Conservation (phyloP, 2,888 invertebrate genomes). For the Heliconius hortense region DNA sequence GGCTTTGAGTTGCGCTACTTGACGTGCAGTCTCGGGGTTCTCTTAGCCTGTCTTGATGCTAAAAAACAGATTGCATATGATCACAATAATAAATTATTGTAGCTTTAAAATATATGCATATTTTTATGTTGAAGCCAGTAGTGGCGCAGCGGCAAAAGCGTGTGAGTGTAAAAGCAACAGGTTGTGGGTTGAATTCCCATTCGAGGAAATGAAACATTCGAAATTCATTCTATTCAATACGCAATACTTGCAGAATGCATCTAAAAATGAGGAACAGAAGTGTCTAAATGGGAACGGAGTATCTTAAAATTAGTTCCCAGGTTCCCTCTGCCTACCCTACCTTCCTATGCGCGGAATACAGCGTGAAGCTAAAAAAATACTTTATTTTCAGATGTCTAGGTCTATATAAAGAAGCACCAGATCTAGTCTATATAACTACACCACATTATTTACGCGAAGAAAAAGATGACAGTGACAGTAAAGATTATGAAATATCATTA, state of each 20-base stretch:
- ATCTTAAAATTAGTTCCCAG: neutral
- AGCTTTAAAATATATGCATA: too few species aligned
- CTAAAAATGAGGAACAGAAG: neutral
- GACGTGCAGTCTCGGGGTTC: too few species aligned
- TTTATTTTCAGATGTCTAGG: constrained; percentile 51
- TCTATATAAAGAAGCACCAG: constrained; percentile 59
- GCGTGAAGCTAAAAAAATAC: neutral
- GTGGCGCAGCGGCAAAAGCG: neutral
- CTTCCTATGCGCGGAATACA: neutral
- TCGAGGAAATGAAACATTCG: neutral
- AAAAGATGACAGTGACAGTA: constrained; percentile 37
- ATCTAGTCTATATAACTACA: constrained; percentile 56
- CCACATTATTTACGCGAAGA: constrained; percentile 53
- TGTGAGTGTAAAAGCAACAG: neutral
- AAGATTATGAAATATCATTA: constrained; percentile 20
- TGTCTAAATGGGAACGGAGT: neutral
- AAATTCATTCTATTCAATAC: neutral
- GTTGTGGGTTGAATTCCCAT: too few species aligned
- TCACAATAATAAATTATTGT: too few species aligned
- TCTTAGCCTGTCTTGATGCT: too few species aligned
- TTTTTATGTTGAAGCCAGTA: too few species aligned
- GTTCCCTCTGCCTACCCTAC: neutral
- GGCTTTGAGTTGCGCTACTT: neutral
- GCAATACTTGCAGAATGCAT: neutral
- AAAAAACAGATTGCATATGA: too few species aligned